Conservation (phyloP, 2,113 vertebrate species). For the Lamprotornis superbus region DNA sequence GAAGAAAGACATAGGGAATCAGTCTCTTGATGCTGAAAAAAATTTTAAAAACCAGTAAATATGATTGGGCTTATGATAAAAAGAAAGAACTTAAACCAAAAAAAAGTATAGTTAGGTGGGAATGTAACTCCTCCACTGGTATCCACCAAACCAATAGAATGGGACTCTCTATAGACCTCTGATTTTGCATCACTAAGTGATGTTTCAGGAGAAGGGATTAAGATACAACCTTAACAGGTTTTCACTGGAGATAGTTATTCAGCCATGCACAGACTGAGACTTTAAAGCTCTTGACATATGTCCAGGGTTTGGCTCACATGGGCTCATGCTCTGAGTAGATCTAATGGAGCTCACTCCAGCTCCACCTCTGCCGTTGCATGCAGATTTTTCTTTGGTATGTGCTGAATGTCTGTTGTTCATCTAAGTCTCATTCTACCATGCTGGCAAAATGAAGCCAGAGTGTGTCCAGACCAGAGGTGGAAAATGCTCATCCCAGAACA, state of each 20-base stretch:
- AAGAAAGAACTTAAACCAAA: background rate
- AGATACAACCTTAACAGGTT: background rate
- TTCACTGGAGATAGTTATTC: background rate
- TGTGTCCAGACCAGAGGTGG: fast-evolving
- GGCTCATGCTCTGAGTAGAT: fast-evolving
- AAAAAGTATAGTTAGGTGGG: background rate
- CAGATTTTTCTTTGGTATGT: background rate
- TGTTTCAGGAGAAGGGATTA: background rate
- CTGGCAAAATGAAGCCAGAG: background rate
- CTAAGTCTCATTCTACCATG: background rate
- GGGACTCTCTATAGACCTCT: background rate
- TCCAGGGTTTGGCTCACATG: background rate
- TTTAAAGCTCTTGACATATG: background rate
- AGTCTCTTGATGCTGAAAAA: background rate
- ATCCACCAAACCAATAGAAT: background rate
- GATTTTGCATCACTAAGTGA: background rate
- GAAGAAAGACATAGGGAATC: background rate
- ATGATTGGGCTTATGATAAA: background rate
- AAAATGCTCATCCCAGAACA: background rate
- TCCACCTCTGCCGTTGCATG: background rate
- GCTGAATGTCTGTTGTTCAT: background rate
- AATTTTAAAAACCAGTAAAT: background rate
- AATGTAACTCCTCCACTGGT: background rate
- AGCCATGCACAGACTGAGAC: background rate
- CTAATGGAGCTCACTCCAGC: background rate